Evolutionary conservation across 2,113 vertebrate species (phyloP), one percentile per base, ranked within the genome.

Genomic region (Cyprinodon tularosa): DNA sequence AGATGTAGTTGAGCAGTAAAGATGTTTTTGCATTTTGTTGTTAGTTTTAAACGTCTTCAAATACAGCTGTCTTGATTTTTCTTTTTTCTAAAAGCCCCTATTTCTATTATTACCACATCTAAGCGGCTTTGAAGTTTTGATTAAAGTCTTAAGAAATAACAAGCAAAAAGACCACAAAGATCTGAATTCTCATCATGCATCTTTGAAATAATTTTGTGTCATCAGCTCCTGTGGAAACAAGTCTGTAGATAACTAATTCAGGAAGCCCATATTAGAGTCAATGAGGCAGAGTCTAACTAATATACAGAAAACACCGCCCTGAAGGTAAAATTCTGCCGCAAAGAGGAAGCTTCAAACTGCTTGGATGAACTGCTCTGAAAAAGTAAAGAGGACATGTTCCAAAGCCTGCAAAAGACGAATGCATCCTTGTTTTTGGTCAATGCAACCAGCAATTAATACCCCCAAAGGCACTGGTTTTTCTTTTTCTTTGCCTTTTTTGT

Each of bases 151-250:
- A 57, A 40, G 12, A 67, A 73, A 81, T 68, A 72, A 90, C 87
- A 47, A 68, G 66, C 64, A 76, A 83, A 72, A 80, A 83, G 78
- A 76, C 74, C 84, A 62, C 77, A 81, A 72, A 80, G 74, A 83
- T 82, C 44, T 83, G 66, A 74, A 76, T 85, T 84, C 81, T 78
- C 75, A 88, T 85, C 80, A 37, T n/a, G 82, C 87, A 82, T 82
- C 79, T 88, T 81, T 89, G 81, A 90, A 88, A 88, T 89, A 68
- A 85, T 86, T 91, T 86, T 88, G 86, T 90, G 83, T 91, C 89
- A 88, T 88, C 77, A 47, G 84, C 85, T 94, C 92, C 71, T 93
- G 92, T 93, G 91, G 84, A 86, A 92, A 94, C 93, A 94, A 90
- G 92, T 93, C 85, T 82, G 87, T 77, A 86, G 88, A 91, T 91